A percentile compares a stretch with the other conserved stretches of the same genome.
These are phyloP conservation scores for Drosophila sproati DNA, from an alignment of 1,140 invertebrate species.

Conservation along the genomic window DNA sequence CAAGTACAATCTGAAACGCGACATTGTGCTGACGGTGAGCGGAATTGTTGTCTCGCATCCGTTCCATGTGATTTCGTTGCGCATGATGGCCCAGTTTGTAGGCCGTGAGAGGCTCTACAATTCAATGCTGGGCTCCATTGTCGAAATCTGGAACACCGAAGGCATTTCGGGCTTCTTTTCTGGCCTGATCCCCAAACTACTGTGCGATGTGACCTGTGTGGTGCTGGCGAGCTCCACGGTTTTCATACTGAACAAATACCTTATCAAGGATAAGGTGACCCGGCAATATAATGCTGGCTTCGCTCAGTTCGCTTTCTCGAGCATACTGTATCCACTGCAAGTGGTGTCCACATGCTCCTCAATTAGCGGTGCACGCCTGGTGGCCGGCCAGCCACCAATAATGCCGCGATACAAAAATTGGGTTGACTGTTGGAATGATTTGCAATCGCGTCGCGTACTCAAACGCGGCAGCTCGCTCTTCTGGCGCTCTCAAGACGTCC, in stretches of 20 bases:
- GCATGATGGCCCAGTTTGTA: conserved; percentile 97
- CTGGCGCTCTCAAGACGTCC: conserved; percentile 78
- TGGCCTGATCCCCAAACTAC: conserved; percentile 91
- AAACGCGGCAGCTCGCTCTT: conserved; percentile 93
- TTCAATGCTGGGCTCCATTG: conserved; percentile 88
- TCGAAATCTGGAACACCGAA: conserved; percentile 92
- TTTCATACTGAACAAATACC: conserved; percentile 91
- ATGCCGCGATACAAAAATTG: conserved; percentile 93
- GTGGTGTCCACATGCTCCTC: conserved; percentile 95
- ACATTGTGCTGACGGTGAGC: conserved; percentile 89
- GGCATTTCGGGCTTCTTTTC: conserved; percentile 94
- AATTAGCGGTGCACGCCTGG: conserved; percentile 91
- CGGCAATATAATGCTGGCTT: conserved; percentile 86
- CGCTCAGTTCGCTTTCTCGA: conserved; percentile 87
- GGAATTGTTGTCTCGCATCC: conserved; percentile 94
- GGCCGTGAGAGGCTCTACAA: conserved; percentile 93
- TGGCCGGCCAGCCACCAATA: conserved; percentile 90
- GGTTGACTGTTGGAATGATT: conserved; percentile 92
- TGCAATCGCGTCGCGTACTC: conserved; percentile 89
- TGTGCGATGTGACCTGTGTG: conserved; percentile 91
- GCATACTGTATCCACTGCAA: conserved; percentile 93
- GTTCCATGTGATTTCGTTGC: conserved; percentile 93
- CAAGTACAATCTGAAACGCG: conserved; percentile 86
- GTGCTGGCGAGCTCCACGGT: conserved; percentile 90
- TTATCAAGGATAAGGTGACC: conserved; percentile 90